Evolutionary conservation across 2,888 invertebrate species (phyloP).

Genomic region (Microplitis manilae): DNA sequence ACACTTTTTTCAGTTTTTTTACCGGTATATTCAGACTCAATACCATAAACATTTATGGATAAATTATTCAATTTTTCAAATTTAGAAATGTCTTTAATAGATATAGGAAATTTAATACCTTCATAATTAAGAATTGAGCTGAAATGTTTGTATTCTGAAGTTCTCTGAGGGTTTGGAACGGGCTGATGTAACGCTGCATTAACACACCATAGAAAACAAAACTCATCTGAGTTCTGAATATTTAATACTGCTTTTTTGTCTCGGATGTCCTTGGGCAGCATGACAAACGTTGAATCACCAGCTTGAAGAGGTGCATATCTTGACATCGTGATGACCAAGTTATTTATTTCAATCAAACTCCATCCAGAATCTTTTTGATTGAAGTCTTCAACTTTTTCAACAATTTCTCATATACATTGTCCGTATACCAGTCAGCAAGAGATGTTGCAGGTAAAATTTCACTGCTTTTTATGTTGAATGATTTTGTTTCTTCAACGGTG

Average conservation of each 20-base stretch:
- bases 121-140: background rate
- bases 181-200: constrained; percentile 42
- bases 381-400: constrained; percentile 51
- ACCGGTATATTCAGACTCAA: background rate
- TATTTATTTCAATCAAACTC: constrained; percentile 45
- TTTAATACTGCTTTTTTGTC: too few relatives aligned
- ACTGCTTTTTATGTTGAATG: constrained; percentile 50
- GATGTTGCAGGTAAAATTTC: constrained; percentile 39
- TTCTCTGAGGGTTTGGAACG: background rate
- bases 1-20: too few relatives aligned
- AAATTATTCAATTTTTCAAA: constrained; percentile 15
- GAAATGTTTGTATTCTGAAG: background rate
- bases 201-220: constrained; percentile 50
- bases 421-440: too few relatives aligned
- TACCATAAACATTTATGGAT: constrained; percentile 9
- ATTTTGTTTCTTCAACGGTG: constrained; percentile 46
- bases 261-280: too few relatives aligned
- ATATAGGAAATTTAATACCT: background rate
- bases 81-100: background rate
- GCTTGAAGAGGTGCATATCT: constrained; percentile 40
- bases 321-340: constrained; percentile 33
- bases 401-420: constrained; percentile 37
- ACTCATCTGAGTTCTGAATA: constrained; percentile 35
- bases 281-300: too few relatives aligned
- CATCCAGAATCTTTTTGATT: constrained; percentile 46